A percentile compares a stretch with the other conserved stretches of the same genome.
Conservation (phyloP, 2,113 vertebrate species). For the Myiozetetes cayanensis region DNA sequence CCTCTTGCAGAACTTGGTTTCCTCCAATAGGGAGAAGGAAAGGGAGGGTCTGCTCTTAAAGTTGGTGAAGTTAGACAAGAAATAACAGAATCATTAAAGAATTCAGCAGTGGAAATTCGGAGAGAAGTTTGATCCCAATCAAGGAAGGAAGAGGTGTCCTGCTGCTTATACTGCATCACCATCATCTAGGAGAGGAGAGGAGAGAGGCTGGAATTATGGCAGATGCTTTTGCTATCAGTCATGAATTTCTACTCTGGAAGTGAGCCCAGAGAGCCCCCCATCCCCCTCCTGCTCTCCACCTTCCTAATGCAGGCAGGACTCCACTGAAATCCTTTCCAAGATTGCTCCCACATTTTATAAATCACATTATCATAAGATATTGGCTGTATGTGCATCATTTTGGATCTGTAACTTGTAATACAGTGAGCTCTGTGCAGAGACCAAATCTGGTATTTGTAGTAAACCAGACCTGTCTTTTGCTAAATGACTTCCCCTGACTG, state of each 20-base stretch:
- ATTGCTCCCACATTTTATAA: not conserved
- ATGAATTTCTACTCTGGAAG: not conserved
- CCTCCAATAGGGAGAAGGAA: not conserved
- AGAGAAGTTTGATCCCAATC: conserved; percentile 1
- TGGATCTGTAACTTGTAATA: not conserved
- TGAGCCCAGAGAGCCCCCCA: not conserved
- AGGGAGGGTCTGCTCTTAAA: not conserved
- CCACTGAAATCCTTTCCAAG: not conserved
- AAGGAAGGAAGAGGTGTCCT: conserved; percentile 26
- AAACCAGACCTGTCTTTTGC: not conserved
- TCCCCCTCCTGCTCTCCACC: not conserved
- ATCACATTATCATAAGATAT: not conserved
- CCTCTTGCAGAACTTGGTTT: not conserved
- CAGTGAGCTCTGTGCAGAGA: not conserved
- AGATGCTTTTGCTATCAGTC: conserved; percentile 30
- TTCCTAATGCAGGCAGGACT: not conserved
- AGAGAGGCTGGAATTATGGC: not conserved
- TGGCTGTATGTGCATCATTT: not conserved
- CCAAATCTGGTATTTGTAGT: not conserved
- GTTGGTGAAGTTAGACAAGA: not conserved
- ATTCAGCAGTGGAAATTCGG: not conserved
- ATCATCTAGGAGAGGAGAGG: not conserved
- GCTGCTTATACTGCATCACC: not conserved
- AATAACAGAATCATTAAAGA: not conserved
- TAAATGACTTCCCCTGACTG: not conserved